phyloP scores from a whole-genome alignment of 2,888 invertebrate genomes.

The Saturnia pavonia region DNA sequence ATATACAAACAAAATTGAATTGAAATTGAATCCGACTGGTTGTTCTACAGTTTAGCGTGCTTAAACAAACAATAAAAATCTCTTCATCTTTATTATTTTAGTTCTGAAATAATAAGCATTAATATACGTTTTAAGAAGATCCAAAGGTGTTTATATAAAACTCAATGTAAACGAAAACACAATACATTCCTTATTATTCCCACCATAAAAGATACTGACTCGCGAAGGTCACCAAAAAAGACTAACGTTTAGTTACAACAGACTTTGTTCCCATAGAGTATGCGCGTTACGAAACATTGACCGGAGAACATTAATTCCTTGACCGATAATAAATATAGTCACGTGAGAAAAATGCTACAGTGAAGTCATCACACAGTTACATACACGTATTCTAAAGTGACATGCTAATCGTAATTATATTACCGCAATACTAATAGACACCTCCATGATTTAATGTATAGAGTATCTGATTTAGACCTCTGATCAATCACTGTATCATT shows the following conservation, averaged over 20 bases:
- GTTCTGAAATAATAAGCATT: not conserved
- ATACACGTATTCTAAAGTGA: not conserved
- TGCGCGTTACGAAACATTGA: constrained; percentile 29
- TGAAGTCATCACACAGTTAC: not conserved
- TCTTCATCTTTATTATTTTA: no score
- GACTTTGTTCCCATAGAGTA: constrained; percentile 30
- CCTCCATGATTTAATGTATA: not conserved
- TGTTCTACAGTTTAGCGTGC: no score
- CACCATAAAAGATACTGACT: constrained; percentile 7
- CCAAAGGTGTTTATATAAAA: no score
- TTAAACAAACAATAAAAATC: no score
- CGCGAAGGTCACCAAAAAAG: constrained; percentile 7
- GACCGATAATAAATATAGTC: constrained; percentile 17
- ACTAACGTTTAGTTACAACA: constrained; percentile 35
- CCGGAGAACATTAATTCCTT: constrained; percentile 29
- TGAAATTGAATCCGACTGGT: no score
- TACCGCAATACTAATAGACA: not conserved
- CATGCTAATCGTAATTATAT: constrained; percentile 1
- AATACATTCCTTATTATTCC: constrained; percentile 10
- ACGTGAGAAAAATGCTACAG: constrained; percentile 9
- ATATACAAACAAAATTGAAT: no score
- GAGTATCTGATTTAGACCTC: not conserved
- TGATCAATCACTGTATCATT: no score
- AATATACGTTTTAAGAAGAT: not conserved
- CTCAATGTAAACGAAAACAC: not conserved